phyloP scores from a whole-genome alignment of 1,140 invertebrate genomes.

The Ips nitidus region DNA sequence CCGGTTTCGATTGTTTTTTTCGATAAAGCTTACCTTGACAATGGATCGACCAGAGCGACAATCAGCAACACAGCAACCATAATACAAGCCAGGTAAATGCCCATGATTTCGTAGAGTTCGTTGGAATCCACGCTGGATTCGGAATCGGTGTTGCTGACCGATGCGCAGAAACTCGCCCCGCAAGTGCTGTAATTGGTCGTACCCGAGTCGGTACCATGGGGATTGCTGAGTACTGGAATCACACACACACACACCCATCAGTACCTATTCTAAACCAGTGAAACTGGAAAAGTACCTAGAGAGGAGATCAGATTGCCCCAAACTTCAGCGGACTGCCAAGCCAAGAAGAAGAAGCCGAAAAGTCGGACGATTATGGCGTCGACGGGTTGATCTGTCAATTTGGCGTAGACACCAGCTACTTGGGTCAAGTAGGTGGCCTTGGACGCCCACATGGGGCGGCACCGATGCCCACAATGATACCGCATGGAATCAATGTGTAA shows the following conservation, averaged over 20 bases:
- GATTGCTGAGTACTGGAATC: conserved; percentile 71
- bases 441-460: conserved; percentile 95
- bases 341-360: conserved; percentile 97
- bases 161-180: conserved; percentile 82
- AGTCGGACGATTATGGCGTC: conserved; percentile 92
- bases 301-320: conserved; percentile 98
- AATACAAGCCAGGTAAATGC: conserved; percentile 87
- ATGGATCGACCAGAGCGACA: conserved; percentile 83
- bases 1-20: no score
- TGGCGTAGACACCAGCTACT: conserved; percentile 84
- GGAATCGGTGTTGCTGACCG: conserved; percentile 66
- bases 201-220: conserved; percentile 62
- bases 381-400: conserved; percentile 80
- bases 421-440: conserved; percentile 95
- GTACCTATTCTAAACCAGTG: not conserved
- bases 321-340: conserved; percentile 93
- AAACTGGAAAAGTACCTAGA: conserved; percentile 64
- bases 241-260: conserved; percentile 15
- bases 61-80: conserved; percentile 83
- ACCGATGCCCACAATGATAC: conserved; percentile 84
- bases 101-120: conserved; percentile 84
- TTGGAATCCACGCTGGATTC: conserved; percentile 74
- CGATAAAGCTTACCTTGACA: conserved; percentile 66
- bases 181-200: conserved; percentile 63
- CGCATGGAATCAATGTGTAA: conserved; percentile 90